Evolutionary conservation across 2,797 vertebrate species (phyloP), one percentile per base, ranked within the genome.

Genomic region (Onychomys torridus): DNA sequence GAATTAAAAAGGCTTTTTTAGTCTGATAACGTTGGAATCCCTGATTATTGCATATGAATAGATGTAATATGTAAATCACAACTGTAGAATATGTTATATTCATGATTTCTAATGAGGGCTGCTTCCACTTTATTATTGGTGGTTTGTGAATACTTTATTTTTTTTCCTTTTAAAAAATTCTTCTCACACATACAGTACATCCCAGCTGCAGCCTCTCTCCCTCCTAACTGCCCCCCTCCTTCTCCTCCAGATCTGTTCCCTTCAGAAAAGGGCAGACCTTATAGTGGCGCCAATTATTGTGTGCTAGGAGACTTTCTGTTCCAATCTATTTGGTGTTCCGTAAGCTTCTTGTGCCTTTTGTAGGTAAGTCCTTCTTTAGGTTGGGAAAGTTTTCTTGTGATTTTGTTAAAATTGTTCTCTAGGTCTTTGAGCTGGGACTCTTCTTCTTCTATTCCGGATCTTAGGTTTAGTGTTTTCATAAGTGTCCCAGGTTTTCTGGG

Each of bases 1-100:
- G 21, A 97, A 27, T 78, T 94, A 84, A 67, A 89, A 49, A 65
- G 90, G 90, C 96, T 13, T 93, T 91, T n/a, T 93, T 12, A 46
- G 2, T 10, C 23, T 79, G 71, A 6, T 69, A 89, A 8, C 65
- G 71, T 25, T 95, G 67, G 32, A 89, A 59, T 87, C 97, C 29
- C 69, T 97, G 65, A 43, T 52, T 90, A 9, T 93, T 97, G 97
- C 29, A 89, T 89, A 67, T 79, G 29, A 75, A 19, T 27, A 49
- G 73, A 93, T 90, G 19, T 91, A 92, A 86, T 92, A 95, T 69
- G 1, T 83, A 90, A 37, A 52, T 11, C 4, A 40, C 32, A 91
- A 43, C 32, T 97, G 94, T 17, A 88, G 6, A 71, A 40, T 96
- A 40, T 95, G 37, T 79, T 89, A 82, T 91, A 88, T 76, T 84